A percentile compares a stretch with the other conserved stretches of the same genome.
Conservation (phyloP, 2,888 invertebrate genomes). For the Myopa testacea region DNA sequence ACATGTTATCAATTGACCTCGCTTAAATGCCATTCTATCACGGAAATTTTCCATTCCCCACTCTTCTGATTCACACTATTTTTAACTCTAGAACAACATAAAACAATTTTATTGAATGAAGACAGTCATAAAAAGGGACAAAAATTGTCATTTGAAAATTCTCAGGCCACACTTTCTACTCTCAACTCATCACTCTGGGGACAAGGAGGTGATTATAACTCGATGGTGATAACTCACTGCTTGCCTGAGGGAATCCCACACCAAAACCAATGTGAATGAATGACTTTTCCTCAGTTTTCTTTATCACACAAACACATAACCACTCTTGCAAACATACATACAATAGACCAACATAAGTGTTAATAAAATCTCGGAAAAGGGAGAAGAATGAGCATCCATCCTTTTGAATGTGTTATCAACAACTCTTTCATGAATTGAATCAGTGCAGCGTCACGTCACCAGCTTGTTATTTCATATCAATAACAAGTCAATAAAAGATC, state of each 20-base stretch:
- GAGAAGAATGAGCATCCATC: background rate
- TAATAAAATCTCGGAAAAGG: conserved; percentile 1
- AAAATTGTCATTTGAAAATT: too few species aligned
- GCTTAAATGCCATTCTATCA: too few species aligned
- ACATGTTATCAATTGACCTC: too few species aligned
- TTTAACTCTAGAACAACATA: too few species aligned
- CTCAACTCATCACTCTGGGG: too few species aligned
- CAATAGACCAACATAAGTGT: conserved; percentile 14
- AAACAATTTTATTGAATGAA: too few species aligned
- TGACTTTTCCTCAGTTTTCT: background rate
- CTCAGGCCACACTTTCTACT: too few species aligned
- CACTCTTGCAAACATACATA: background rate
- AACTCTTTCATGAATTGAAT: background rate
- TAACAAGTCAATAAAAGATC: conserved; percentile 14
- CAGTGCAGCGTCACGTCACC: background rate
- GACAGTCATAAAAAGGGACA: too few species aligned
- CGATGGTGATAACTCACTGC: too few species aligned
- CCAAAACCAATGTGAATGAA: background rate
- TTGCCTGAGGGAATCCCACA: background rate
- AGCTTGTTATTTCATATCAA: background rate
- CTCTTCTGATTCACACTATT: too few species aligned
- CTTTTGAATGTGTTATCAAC: background rate
- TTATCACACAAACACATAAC: background rate
- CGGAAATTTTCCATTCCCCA: too few species aligned
- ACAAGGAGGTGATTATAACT: too few species aligned